Evolutionary conservation across 2,888 invertebrate genomes (phyloP), one percentile per base, ranked within the genome.

Genomic region (Dasysyrphus albostriatus): DNA sequence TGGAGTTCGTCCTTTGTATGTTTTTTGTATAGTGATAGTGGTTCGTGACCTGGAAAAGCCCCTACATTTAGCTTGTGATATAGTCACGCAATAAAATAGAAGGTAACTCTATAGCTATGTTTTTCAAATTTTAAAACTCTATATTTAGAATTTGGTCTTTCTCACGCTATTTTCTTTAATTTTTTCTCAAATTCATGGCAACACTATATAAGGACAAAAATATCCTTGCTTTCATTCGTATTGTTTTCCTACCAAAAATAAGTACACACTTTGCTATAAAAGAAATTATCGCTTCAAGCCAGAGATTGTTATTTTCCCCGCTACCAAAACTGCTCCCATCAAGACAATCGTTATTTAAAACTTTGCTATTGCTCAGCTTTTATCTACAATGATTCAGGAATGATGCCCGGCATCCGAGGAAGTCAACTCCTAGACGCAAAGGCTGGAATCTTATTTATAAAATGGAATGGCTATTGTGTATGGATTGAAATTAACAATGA

Each of bases 1-100:
- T 32, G 3, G 56, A 39, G 39, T 39, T 16, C 12, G 8, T 9
- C 10, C 6, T 16, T 59, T 39, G 16, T 39, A 14, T 61, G 8
- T 39, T 12, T 61, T 61, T 24, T 24, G 24, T 39, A 8, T 10
- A 19, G 8, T 32, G 34, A 44, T n/a, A n/a, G n/a, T 63, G 63
- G n/a, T 47, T 47, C 63, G 63, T 63, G 63, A 63, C 44, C 63
- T 63, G 32, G 32, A 63, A 63, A 63, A 47, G 63, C 3, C 44
- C 63, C 29, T 37, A 44, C 3, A 54, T 10, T 1, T 16, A 47
- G 19, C 16, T 24, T 51, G 24, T 54, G 54, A 61, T 63, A 63
- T 63, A 63, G 63, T 63, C 63, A 63, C 63, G 63, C 63, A 63
- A 63, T 63, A 63, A 63, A 63, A 63, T 63, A n/a, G 29, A 58